These are phyloP conservation scores for Cerceris rybyensis DNA, from an alignment of 2,888 invertebrate genomes.

Conservation along the genomic window DNA sequence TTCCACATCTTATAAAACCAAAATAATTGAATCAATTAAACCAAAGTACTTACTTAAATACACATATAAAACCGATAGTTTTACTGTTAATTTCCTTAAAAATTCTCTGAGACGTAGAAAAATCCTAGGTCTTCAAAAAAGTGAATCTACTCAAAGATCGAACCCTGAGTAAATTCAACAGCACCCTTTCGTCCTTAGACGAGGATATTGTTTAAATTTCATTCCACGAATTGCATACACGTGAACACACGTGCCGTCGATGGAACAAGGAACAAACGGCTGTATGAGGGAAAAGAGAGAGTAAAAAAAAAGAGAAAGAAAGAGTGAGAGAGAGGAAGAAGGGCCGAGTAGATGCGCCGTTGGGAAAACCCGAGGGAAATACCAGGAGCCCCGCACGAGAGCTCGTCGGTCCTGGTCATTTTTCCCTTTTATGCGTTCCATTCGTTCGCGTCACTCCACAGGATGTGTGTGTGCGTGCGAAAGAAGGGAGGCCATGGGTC, in stretches of 20 bases:
- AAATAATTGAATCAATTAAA: too few relatives aligned
- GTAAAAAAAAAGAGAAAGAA: slow-evolving; percentile 5
- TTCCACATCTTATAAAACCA: too few relatives aligned
- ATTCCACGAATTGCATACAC: slow-evolving; percentile 59
- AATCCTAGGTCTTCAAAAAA: too few relatives aligned
- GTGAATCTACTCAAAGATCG: too few relatives aligned
- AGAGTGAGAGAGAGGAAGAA: background rate
- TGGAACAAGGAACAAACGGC: slow-evolving; percentile 20
- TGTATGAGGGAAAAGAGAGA: slow-evolving; percentile 30
- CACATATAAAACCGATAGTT: too few relatives aligned
- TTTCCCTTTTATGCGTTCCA: slow-evolving; percentile 80
- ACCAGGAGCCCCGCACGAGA: slow-evolving; percentile 63
- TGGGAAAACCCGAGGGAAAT: slow-evolving; percentile 76
- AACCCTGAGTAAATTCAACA: slow-evolving; percentile 20
- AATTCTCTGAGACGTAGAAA: too few relatives aligned
- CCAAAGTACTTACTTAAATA: too few relatives aligned
- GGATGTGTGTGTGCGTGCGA: slow-evolving; percentile 30
- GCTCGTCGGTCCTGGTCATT: slow-evolving; percentile 77
- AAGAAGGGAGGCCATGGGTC: slow-evolving; percentile 13
- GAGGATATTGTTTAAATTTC: slow-evolving; percentile 75
- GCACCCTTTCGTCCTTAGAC: slow-evolving; percentile 3
- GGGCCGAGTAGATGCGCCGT: slow-evolving; percentile 54
- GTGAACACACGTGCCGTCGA: slow-evolving; percentile 18
- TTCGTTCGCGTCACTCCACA: slow-evolving; percentile 77
- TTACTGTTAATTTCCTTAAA: too few relatives aligned